phyloP scores from a whole-genome alignment of 2,888 invertebrate genomes.

The Euspilapteryx auroguttella region DNA sequence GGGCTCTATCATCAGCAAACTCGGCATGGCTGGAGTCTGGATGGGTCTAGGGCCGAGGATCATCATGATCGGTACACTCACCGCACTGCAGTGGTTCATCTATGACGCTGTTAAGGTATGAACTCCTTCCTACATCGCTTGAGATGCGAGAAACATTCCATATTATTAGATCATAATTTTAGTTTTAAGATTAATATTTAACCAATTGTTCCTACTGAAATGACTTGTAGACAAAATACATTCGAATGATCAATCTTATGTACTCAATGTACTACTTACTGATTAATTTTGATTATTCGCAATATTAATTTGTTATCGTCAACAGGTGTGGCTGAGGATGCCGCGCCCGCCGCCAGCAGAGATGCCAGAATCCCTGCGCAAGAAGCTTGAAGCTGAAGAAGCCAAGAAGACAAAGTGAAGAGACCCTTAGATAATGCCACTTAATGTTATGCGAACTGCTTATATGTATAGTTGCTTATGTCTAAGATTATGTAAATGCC shows the following conservation, averaged over 20 bases:
- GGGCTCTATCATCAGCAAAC: conserved; percentile 47
- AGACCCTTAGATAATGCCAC: no score
- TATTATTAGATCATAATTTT: conserved; percentile 3
- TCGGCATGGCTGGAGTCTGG: conserved; percentile 71
- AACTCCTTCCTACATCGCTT: background rate
- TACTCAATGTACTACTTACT: background rate
- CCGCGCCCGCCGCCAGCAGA: conserved; percentile 95
- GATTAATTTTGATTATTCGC: background rate
- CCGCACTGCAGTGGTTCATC: conserved; percentile 96
- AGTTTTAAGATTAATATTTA: conserved; percentile 26
- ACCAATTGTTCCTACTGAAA: conserved; percentile 51
- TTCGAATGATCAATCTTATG: conserved; percentile 18
- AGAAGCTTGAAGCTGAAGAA: conserved; percentile 62
- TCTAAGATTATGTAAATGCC: no score
- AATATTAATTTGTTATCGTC: no score
- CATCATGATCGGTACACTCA: conserved; percentile 95
- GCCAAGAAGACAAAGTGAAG: conserved; percentile 32
- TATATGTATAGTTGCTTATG: no score
- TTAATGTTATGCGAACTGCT: no score
- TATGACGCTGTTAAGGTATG: conserved; percentile 91
- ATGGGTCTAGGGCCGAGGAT: conserved; percentile 90
- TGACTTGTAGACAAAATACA: conserved; percentile 19
- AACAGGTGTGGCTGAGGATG: conserved; percentile 73
- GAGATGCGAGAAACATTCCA: background rate
- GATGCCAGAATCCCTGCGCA: conserved; percentile 91